Evolutionary conservation across 2,888 invertebrate species (phyloP).

Genomic region (Steromphala cineraria): DNA sequence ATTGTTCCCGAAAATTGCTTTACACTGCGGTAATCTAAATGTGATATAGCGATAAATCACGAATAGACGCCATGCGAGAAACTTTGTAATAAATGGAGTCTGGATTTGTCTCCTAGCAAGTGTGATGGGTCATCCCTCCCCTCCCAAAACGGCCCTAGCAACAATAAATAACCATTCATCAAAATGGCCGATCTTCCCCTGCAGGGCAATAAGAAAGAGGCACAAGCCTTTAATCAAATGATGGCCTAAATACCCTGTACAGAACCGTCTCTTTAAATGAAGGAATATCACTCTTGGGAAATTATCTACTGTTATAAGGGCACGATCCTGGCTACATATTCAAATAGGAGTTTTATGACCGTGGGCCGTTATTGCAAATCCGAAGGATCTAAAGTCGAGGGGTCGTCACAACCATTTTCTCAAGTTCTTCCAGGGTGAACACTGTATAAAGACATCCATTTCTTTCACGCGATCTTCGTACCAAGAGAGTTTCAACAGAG

Average conservation of each 20-base stretch:
- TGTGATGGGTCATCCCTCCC: background rate
- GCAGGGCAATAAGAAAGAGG: background rate
- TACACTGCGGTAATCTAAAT: background rate
- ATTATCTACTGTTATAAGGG: constrained; percentile 2
- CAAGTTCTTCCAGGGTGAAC: background rate
- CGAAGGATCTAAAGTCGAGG: background rate
- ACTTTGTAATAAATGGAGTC: background rate
- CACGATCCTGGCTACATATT: background rate
- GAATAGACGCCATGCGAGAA: background rate
- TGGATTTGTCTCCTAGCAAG: background rate
- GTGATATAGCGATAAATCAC: background rate
- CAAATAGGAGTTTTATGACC: constrained; percentile 2
- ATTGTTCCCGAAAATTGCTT: background rate
- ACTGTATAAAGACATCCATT: no score
- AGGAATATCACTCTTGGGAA: constrained; percentile 5
- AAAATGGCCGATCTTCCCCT: background rate
- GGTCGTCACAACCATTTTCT: background rate
- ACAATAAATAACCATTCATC: constrained; percentile 6
- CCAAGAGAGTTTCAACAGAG: no score
- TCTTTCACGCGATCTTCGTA: no score
- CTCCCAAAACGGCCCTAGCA: background rate
- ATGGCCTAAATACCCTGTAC: background rate
- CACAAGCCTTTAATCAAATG: constrained; percentile 2
- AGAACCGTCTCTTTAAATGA: constrained; percentile 3
- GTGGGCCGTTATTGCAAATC: background rate